phyloP scores from a whole-genome alignment of 2,113 vertebrate species.

The Chloroceryle aenea region DNA sequence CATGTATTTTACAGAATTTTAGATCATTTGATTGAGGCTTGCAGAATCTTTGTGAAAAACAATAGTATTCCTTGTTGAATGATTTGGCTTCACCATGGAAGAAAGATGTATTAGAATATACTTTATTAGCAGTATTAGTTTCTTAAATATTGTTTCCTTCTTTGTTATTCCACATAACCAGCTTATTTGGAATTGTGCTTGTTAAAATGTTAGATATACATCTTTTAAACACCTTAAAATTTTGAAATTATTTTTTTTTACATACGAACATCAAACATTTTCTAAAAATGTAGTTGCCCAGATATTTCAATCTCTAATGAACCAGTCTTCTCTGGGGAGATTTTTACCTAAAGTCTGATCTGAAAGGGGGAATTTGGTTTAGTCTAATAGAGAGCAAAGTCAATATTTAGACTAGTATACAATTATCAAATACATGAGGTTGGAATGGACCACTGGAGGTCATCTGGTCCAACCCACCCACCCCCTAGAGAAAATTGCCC shows the following conservation, averaged over 20 bases:
- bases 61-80: conserved; percentile 46
- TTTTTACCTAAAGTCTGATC: background rate
- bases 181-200: conserved; percentile 9
- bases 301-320: background rate
- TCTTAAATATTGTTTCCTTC: background rate
- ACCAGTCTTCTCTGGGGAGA: background rate
- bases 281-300: background rate
- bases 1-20: conserved; percentile 72
- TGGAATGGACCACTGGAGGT: fast-evolving
- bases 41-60: conserved; percentile 61
- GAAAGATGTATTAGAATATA: conserved; percentile 38
- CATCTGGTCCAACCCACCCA: fast-evolving
- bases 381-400: background rate
- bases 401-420: background rate
- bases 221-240: background rate
- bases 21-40: conserved; percentile 69
- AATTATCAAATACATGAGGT: background rate
- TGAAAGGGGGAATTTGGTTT: background rate
- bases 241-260: background rate
- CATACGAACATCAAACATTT: background rate
- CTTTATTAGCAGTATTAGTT: conserved; percentile 10
- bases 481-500: background rate
- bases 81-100: conserved; percentile 21
- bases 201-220: background rate
- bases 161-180: background rate